Base-by-base conservation (phyloP, 1,140 invertebrate genomes). In the Scaptomyza graminum region DNA sequence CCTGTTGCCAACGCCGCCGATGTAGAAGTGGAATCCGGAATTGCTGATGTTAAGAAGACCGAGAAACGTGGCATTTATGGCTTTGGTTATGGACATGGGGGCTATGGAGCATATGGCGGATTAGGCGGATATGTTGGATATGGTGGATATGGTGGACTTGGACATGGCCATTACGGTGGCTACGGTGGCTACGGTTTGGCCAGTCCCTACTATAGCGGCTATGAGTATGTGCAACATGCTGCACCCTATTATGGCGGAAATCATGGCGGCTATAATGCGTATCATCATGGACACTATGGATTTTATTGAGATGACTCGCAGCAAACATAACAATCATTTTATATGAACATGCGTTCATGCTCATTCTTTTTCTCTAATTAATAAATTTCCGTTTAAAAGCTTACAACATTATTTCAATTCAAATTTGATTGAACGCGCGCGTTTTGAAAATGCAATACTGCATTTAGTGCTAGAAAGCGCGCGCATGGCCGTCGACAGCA, bases 31-130 rank as follows among this genome's bases (percentile, higher is more conserved):
- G 78, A 77, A 6, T 41, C 31, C 70, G 16, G 54, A 59, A 41
- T 41, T 8, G 43, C 71, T 6, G 81, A 39, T 9, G 89, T 80
- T 12, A 90, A 90, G 70, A 90, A 90, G 69, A 90, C 81, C 2
- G 85, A 90, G 22, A 90, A 90, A 37, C 79, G 90, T 12, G 90
- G 90, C 5, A 87, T 90, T 25, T 90, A 84, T 22, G 89, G 89
- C 1, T 90, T 90, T 11, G 89, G 88, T 5, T 90, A 90, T 63
- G 82, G 83, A 0, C 75, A 87, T 15, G 28, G 28, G 1, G 28
- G 28, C 28, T 84, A 75, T 28, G 59, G 56, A 5, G 76, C 74
- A 0, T 88, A 79, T 62, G 76, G 74, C 13, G 78, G 76, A 13
- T 22, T 22, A 3, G 18, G 18, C 18, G 18, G 18, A 22, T 77